phyloP scores from a whole-genome alignment of 2,113 vertebrate genomes.

The Ptilonorhynchus violaceus region DNA sequence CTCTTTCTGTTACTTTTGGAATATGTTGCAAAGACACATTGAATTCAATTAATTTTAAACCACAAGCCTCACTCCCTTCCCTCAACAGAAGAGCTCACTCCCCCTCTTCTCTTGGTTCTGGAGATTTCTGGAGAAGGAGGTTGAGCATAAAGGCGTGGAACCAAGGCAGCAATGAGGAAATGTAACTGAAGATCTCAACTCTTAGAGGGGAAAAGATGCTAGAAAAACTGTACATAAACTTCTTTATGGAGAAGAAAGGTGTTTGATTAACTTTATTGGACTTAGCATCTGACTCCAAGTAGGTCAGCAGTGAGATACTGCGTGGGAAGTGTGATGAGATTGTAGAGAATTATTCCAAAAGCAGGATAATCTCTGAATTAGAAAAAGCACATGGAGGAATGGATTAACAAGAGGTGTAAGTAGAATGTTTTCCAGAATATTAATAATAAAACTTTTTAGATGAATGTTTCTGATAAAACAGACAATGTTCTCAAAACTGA shows the following conservation, averaged over 20 bases:
- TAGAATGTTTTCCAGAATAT: background rate
- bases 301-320: background rate
- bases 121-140: background rate
- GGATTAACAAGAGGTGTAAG: background rate
- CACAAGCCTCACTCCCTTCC: background rate
- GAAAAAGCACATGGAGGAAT: background rate
- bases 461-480: background rate
- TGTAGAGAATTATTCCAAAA: background rate
- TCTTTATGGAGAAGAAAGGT: background rate
- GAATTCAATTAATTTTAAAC: background rate
- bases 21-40: background rate
- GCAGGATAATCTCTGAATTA: constrained; percentile 31
- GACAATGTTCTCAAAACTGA: background rate
- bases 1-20: background rate
- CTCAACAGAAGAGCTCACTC: background rate
- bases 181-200: background rate
- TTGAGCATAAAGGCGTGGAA: background rate
- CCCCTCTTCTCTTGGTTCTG: background rate
- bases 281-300: background rate
- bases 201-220: background rate
- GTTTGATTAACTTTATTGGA: background rate
- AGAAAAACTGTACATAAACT: background rate
- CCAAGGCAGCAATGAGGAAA: background rate
- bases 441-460: background rate
- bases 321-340: background rate